A percentile compares a stretch with the other conserved stretches of the same genome.
phyloP scores from a whole-genome alignment of 2,113 vertebrate genomes.

The Prionailurus viverrinus region DNA sequence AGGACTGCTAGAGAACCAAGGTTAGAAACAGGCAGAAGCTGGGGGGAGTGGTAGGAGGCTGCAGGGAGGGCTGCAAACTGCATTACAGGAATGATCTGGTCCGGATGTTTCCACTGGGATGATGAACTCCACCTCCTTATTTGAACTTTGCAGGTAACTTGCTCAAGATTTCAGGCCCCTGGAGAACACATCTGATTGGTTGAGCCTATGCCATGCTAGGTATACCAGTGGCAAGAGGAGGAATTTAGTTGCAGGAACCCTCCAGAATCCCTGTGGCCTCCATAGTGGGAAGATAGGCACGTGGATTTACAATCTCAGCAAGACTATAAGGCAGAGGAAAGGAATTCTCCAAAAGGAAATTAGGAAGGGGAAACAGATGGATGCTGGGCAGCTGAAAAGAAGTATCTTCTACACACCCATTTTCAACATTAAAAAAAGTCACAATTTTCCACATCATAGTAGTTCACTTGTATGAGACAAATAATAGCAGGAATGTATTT shows the following conservation, averaged over 20 bases:
- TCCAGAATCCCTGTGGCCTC: not conserved
- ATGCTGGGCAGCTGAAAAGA: not conserved
- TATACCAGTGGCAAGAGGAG: not conserved
- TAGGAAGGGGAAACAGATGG: not conserved
- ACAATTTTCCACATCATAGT: not conserved
- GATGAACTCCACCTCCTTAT: not conserved
- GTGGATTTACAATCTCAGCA: not conserved
- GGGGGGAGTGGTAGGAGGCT: not conserved
- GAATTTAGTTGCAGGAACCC: not conserved
- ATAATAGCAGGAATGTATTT: not conserved
- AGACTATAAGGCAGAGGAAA: not conserved
- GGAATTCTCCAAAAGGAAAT: conserved; percentile 8
- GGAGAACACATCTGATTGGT: not conserved
- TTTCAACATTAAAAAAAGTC: not conserved
- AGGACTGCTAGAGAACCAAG: not conserved
- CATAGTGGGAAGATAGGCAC: not conserved
- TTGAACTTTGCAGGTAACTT: not conserved
- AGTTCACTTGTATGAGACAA: not conserved
- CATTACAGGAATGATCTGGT: not conserved
- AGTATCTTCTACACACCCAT: not conserved
- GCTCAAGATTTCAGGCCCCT: not conserved
- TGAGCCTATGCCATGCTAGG: not conserved
- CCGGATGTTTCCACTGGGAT: not conserved
- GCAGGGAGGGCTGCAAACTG: not conserved
- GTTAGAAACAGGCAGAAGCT: not conserved